Evolutionary conservation across 2,888 invertebrate species (phyloP), one percentile per base, ranked within the genome.

Genomic region (Pheosia gnoma): DNA sequence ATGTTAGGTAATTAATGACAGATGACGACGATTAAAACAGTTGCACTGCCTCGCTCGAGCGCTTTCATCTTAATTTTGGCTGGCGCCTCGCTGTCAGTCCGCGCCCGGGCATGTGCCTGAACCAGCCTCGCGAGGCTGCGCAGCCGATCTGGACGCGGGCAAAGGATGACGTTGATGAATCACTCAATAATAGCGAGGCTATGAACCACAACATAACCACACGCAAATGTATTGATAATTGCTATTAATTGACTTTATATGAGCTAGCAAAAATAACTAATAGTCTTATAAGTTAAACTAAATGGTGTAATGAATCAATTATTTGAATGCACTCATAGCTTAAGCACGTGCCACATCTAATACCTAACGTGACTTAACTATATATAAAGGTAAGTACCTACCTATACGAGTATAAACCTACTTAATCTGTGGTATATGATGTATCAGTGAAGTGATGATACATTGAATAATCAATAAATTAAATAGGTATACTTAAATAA

Each of bases 291-390:
- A 6, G 47, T 47, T 0, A 4, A 7, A 9, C 3, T 43, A 9
- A 43, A 47, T n/a, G 47, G 11, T 47, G 47, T 47, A n/a, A 47
- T 47, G n/a, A 47, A 47, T 47, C 47, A 47, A 47, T 47, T 47
- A 11, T 47, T 62, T 64, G 70, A 67, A 57, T 52, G 60, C 64
- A 61, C 54, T 59, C 58, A 65, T 67, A 64, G 62, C 62, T 64
- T 63, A 62, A 62, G 47, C 59, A 58, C 41, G 55, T 55, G 52
- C 64, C 71, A 60, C 54, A 58, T 65, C 64, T 71, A 47, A 47
- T 47, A 47, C 11, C 47, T 43, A 4, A 43, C 43, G 10, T 43
- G 25, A 25, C 25, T 25, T 25, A 25, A 25, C 25, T 25, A 25
- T 8, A 41, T 3, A 41, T 7, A 41, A 8, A 3, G 8, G 41